Percentiles rank a stretch among this genome's conserved stretches.
These are phyloP conservation scores for Cheilosia grossa DNA, from an alignment of 2,888 invertebrate species.

Conservation along the genomic window DNA sequence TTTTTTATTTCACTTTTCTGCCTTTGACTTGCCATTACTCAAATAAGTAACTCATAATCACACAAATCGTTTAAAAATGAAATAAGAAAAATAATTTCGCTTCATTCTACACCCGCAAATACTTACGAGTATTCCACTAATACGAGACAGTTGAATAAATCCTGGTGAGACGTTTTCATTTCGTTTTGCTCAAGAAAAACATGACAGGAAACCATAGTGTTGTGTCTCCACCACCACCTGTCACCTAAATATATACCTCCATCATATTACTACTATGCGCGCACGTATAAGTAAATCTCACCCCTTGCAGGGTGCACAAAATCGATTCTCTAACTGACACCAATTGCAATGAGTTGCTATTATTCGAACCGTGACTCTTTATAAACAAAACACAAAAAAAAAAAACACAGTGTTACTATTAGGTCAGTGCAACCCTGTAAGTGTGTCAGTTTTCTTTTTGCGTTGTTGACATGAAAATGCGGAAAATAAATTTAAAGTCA, in stretches of 20 bases:
- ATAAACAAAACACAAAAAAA: slow-evolving; percentile 7
- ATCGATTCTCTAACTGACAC: slow-evolving; percentile 46
- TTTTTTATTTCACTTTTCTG: too few relatives aligned
- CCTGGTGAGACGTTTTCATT: background rate
- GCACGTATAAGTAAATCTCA: slow-evolving; percentile 26
- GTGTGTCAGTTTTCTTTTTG: slow-evolving; percentile 30
- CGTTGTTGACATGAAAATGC: slow-evolving; percentile 2
- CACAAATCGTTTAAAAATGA: too few relatives aligned
- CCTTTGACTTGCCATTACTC: too few relatives aligned
- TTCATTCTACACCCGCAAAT: too few relatives aligned
- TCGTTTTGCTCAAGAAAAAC: background rate
- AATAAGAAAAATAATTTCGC: too few relatives aligned
- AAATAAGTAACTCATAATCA: too few relatives aligned
- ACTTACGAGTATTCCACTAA: too few relatives aligned
- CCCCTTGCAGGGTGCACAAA: slow-evolving; percentile 29
- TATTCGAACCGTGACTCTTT: slow-evolving; percentile 30
- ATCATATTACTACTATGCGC: slow-evolving; percentile 42
- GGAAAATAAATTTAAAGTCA: background rate
- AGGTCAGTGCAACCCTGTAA: slow-evolving; percentile 64
- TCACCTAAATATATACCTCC: slow-evolving; percentile 14
- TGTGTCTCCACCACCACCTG: background rate
- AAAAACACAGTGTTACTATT: slow-evolving; percentile 54
- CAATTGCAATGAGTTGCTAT: slow-evolving; percentile 16
- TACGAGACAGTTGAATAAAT: background rate
- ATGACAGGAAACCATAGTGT: slow-evolving; percentile 24